Base-by-base conservation (phyloP, 2,888 invertebrate genomes). In the Sabellastarte sp. region DNA sequence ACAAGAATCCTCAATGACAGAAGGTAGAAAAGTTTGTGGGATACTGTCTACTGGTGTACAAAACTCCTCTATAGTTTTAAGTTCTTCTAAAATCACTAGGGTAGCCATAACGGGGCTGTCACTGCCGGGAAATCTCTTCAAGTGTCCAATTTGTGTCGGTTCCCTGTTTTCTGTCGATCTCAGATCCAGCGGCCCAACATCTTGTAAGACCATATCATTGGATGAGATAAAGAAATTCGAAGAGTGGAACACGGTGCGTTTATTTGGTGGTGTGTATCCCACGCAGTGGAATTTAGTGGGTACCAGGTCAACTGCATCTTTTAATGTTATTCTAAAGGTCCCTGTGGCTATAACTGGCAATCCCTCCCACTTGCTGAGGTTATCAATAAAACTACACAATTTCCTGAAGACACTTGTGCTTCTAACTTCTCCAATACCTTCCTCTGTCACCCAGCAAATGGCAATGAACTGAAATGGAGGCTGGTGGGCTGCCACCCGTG, bases 401-500 rank as follows among this genome's bases (percentile, higher is more conserved):
- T 69, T 70, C 24, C 65, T 55, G 24, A 70, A 50, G 4, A 64
- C 50, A 53, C 59, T 64, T 15, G 60, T 29, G 41, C 61, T 59
- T 4, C 61, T 59, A 41, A 66, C 24, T 20, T 53, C 51, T 26
- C 68, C 67, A 33, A 65, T 58, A 10, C 59, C 57, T 52, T 72
- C 72, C 50, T 72, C 72, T 2, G 70, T 72, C 26, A 71, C 52
- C 70, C 70, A 70, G 1, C 70, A 72, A 33, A 72, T 62, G 20
- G 65, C 70, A 10, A 72, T 50, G 61, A 72, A 72, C 53, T 67
- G 57, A 3, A 41, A 2, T 26, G 52, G 2, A 1, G 65, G 60
- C 15, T 20, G n/a, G 15, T 20, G 2, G 15, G 52, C 32, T 1
- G 26, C 4, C n/a, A n/a, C n/a, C 24, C 61, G 30, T 55, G 29